These are phyloP conservation scores for Panonychus citri DNA, from an alignment of 1,140 invertebrate species.

Conservation along the genomic window DNA sequence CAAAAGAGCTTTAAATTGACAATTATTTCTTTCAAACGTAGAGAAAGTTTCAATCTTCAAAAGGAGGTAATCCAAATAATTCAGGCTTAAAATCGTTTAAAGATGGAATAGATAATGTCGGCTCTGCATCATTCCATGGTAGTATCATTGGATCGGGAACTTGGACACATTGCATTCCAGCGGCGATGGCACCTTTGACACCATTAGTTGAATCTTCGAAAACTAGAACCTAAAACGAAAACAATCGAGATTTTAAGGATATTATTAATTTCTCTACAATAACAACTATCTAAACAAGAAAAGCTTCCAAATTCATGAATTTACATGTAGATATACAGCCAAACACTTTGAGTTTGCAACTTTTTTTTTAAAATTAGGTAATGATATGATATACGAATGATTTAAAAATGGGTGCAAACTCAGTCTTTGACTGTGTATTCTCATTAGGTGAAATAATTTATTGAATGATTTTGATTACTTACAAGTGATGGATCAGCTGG, in stretches of 20 bases:
- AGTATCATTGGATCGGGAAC: conserved; percentile 5
- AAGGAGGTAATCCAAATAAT: neutral
- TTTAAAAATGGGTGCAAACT: too few relatives aligned
- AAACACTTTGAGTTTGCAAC: neutral
- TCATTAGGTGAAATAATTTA: too few relatives aligned
- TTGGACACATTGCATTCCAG: conserved; percentile 11
- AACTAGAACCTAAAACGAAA: conserved; percentile 8
- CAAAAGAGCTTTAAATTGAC: too few relatives aligned
- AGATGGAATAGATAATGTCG: neutral
- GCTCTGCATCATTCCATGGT: neutral
- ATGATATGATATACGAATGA: too few relatives aligned
- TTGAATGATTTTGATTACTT: neutral
- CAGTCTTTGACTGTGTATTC: too few relatives aligned
- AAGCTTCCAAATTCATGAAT: too few relatives aligned
- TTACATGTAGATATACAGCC: neutral
- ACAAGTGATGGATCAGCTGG: neutral
- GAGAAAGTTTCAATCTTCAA: neutral
- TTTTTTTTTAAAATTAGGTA: neutral
- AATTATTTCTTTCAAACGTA: too few relatives aligned
- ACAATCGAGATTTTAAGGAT: too few relatives aligned
- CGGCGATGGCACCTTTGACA: conserved; percentile 6
- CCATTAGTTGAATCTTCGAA: conserved; percentile 13
- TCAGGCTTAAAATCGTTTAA: neutral
- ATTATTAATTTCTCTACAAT: too few relatives aligned
- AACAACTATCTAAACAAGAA: too few relatives aligned